Percentiles rank a stretch among this genome's conserved stretches.
Conservation (phyloP, 2,113 vertebrate species). For the Acinonyx jubatus region DNA sequence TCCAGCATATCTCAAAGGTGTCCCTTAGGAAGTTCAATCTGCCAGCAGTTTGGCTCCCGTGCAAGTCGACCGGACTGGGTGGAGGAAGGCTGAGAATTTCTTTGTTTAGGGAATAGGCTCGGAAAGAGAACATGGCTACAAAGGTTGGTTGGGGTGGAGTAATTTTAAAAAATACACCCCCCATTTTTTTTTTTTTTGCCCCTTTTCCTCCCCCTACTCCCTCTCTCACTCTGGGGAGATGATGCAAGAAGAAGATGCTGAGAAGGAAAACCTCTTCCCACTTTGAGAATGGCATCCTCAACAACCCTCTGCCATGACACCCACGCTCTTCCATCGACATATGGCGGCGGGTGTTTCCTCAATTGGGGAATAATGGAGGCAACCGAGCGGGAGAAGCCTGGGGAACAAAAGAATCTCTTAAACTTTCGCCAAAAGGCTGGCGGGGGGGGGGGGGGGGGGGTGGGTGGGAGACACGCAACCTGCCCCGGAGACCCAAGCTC, state of each 20-base stretch:
- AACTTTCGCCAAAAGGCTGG: constrained; percentile 40
- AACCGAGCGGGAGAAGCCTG: constrained; percentile 72
- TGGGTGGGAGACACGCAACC: background rate
- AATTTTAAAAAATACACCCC: background rate
- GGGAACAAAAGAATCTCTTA: constrained; percentile 83
- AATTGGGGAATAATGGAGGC: constrained; percentile 78
- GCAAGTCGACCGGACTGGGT: background rate
- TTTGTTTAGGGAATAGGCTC: background rate
- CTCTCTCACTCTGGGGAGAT: background rate
- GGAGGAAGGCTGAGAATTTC: background rate
- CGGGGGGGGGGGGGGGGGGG: background rate
- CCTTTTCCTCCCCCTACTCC: background rate
- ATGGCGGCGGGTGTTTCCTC: constrained; percentile 82
- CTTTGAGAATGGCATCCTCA: background rate
- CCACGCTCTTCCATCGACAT: constrained; percentile 78
- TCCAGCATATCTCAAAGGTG: background rate
- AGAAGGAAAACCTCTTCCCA: background rate
- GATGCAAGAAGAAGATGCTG: background rate
- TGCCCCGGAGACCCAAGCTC: constrained; percentile 36
- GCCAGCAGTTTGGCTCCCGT: background rate
- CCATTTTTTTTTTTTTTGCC: background rate
- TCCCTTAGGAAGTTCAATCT: constrained; percentile 63
- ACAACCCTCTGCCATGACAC: constrained; percentile 4
- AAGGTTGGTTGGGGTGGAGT: background rate
- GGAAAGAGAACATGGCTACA: background rate